These are phyloP conservation scores for Aquatica leii DNA, from an alignment of 2,888 invertebrate species.

Conservation along the genomic window DNA sequence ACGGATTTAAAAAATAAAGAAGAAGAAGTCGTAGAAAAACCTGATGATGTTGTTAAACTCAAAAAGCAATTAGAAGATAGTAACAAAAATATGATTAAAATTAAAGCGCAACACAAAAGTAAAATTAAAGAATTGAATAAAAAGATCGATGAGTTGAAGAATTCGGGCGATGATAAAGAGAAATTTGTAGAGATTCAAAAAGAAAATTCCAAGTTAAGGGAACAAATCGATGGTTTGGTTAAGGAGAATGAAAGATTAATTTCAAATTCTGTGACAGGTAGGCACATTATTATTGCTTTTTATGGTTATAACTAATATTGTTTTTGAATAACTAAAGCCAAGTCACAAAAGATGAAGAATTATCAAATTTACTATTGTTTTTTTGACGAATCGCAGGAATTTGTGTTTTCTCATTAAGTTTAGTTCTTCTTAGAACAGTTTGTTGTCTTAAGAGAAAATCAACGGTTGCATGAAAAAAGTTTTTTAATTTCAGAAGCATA, in stretches of 20 bases:
- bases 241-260: constrained; percentile 91
- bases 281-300: constrained; percentile 33
- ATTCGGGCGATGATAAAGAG: constrained; percentile 73
- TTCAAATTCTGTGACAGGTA: constrained; percentile 67
- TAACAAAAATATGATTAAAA: constrained; percentile 80
- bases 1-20: constrained; percentile 44
- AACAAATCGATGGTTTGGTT: constrained; percentile 66
- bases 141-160: constrained; percentile 72
- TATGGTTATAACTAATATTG: too few relatives aligned
- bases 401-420: too few relatives aligned
- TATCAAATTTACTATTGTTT: too few relatives aligned
- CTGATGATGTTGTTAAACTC: constrained; percentile 62
- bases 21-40: constrained; percentile 25
- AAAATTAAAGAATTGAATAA: constrained; percentile 81
- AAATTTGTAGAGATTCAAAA: constrained; percentile 72
- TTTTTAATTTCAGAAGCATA: too few relatives aligned
- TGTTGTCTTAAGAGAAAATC: too few relatives aligned
- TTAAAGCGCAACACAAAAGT: constrained; percentile 74
- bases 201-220: constrained; percentile 71
- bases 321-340: too few relatives aligned
- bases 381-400: too few relatives aligned
- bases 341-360: too few relatives aligned
- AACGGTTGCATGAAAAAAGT: too few relatives aligned
- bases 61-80: constrained; percentile 76
- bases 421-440: too few relatives aligned